Evolutionary conservation across 2,888 invertebrate species (phyloP), one percentile per base, ranked within the genome.

Genomic region (Ichneumoninae sp.): DNA sequence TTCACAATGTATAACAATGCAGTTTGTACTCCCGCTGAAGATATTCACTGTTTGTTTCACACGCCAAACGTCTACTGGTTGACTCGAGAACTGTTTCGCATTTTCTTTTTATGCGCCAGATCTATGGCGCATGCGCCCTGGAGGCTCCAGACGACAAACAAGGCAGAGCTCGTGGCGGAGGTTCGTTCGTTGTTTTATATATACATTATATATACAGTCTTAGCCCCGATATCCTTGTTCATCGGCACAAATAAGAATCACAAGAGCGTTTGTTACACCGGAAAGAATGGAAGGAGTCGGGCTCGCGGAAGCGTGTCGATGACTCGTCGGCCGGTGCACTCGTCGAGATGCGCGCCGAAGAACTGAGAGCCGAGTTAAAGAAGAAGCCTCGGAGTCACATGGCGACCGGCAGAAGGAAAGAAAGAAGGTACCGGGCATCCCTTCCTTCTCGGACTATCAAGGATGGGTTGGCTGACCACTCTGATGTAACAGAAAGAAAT

Each of bases 401-500:
- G 84, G 70, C 44, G 60, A 69, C 80, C 79, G 76, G 77, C 74
- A 65, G 65, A 54, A 66, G 72, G 80, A 80, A 84, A 78, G 69
- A 72, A 78, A 79, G 74, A 68, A 33, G 47, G n/a, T 70, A 19
- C 70, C 52, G 47, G 68, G 16, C 75, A 65, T 74, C 74, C 77
- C 77, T 66, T 78, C 70, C 79, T 47, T 65, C 75, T 76, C 71
- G 66, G 66, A 74, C 68, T 74, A 87, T 84, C 86, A 86, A 89
- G 91, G 87, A 89, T 90, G 89, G 90, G 85, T 90, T 88, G 89
- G 90, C 90, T 90, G 92, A 91, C 92, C 92, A 91, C 89, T 91
- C 90, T 92, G 92, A 93, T 89, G 93, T 93, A 93, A 93, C 92
- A 90, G 74, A 92, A 91, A 88, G 89, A 91, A 92, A 91, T 92